Evolutionary conservation across 2,888 invertebrate species (phyloP), one percentile per base, ranked within the genome.

Genomic region (Lithophane ornitopus): DNA sequence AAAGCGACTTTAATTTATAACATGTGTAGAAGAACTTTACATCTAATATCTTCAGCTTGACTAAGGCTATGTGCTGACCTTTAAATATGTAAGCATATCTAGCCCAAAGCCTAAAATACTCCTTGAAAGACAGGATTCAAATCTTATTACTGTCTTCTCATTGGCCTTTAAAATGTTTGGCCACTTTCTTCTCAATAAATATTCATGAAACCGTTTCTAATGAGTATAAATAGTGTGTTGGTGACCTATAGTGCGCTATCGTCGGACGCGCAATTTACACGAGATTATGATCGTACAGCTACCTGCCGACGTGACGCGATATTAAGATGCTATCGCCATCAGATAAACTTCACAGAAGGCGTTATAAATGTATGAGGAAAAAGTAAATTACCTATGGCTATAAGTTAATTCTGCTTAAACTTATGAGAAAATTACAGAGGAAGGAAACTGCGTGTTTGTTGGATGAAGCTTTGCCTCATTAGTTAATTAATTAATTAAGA

Each of bases 251-350:
- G 74, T 81, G 85, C 69, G 69, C 82, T 82, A 87, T 85, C 89
- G 84, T 85, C 73, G 71, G 62, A 67, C 70, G 80, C 63, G 72
- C 75, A 88, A 77, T 88, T 88, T 85, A 75, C 76, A 70, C 62
- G 28, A 82, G 76, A 84, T 82, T 63, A 66, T 65, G 8, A 81
- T 78, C 85, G 70, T 70, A 74, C 62, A 78, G 78, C 80, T 78
- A 82, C 75, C 73, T 81, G 77, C 78, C 63, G 78, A 85, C 80
- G 68, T 75, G 73, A 75, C 61, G 74, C 59, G 16, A 68, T 82
- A 72, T 78, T 74, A 49, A 87, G 86, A 87, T 85, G 11, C 63
- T 72, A 87, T 86, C 87, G 74, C 46, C 58, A 87, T 86, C 85
- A 59, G 85, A 85, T 86, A 87, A 77, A 66, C 58, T 77, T 74